These are phyloP conservation scores for Dermatophagoides farinae DNA, from an alignment of 1,140 invertebrate genomes.

Conservation along the genomic window DNA sequence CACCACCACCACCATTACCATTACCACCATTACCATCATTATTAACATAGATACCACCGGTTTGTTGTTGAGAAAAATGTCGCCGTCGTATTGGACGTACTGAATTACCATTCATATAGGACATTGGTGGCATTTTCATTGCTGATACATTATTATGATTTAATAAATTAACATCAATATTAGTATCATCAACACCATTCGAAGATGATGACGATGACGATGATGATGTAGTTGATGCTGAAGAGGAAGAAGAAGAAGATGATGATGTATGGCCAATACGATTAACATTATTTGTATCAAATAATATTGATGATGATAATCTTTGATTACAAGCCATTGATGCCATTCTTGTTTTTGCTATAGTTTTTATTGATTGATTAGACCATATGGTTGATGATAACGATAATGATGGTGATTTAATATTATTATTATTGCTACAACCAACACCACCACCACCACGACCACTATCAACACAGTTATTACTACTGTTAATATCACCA, in stretches of 20 bases:
- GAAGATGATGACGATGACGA: background rate
- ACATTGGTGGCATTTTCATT: background rate
- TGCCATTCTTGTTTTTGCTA: background rate
- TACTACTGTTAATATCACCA: background rate
- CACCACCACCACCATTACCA: background rate
- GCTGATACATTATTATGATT: background rate
- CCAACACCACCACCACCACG: background rate
- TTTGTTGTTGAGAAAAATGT: slow-evolving; percentile 3
- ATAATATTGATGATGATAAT: too few relatives aligned
- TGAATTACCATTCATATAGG: background rate
- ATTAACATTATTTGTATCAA: too few relatives aligned
- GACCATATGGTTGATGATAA: background rate
- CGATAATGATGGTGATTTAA: background rate
- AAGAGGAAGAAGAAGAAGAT: background rate
- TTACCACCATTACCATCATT: background rate
- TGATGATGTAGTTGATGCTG: background rate
- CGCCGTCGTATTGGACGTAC: slow-evolving; percentile 1
- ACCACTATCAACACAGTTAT: background rate
- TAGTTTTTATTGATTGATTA: background rate
- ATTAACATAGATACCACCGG: background rate
- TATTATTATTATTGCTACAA: background rate
- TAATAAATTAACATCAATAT: background rate
- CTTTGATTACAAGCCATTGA: background rate
- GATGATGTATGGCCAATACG: background rate
- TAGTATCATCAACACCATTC: too few relatives aligned